A percentile compares a stretch with the other conserved stretches of the same genome.
These are phyloP conservation scores for Centropus unirufus DNA, from an alignment of 2,113 vertebrate genomes.

Conservation along the genomic window DNA sequence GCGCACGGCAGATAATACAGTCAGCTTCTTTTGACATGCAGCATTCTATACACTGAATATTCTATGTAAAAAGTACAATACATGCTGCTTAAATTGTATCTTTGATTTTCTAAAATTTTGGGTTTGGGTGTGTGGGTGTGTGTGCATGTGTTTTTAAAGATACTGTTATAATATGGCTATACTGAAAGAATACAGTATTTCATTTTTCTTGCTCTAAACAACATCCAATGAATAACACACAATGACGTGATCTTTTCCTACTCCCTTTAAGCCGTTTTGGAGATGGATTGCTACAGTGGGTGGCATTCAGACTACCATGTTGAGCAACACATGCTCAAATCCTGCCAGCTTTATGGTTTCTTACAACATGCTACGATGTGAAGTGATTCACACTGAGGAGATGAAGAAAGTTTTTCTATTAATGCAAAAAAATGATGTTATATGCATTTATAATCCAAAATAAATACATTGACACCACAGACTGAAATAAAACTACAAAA, in stretches of 20 bases:
- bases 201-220: background rate
- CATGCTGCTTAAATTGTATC: background rate
- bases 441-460: background rate
- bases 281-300: background rate
- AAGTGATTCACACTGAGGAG: background rate
- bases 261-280: background rate
- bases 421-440: background rate
- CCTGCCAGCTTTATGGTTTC: background rate
- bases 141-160: background rate
- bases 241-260: background rate
- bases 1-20: background rate
- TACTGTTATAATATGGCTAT: background rate
- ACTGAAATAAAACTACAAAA: constrained; percentile 20
- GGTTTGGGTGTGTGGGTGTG: background rate
- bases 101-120: background rate
- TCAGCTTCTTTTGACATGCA: background rate
- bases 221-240: background rate
- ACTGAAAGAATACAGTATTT: background rate
- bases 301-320: constrained; percentile 20
- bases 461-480: background rate
- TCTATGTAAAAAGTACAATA: background rate
- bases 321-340: background rate
- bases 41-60: background rate
- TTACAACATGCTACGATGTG: background rate
- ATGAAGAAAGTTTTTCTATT: background rate